A percentile compares a stretch with the other conserved stretches of the same genome.
Conservation (phyloP, 2,888 invertebrate genomes). For the Heliconius cydno region DNA sequence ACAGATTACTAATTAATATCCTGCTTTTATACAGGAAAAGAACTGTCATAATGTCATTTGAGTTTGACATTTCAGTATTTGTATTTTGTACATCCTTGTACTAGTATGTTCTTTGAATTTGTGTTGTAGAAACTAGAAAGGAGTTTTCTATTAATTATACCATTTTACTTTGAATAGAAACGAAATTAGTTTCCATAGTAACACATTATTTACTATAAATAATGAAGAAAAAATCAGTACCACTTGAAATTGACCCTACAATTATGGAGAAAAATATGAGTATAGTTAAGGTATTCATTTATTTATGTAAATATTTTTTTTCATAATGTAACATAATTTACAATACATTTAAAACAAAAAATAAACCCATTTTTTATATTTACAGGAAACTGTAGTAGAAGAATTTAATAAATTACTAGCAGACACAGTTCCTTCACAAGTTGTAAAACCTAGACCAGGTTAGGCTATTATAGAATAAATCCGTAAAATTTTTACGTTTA, state of each 20-base stretch:
- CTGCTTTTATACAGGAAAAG: too few species aligned
- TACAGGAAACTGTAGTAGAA: conserved; percentile 83
- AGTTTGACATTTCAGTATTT: too few species aligned
- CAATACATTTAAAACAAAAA: too few species aligned
- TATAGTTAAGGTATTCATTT: conserved; percentile 67
- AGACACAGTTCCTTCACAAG: conserved; percentile 82
- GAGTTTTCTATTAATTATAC: not conserved
- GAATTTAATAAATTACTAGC: conserved; percentile 84
- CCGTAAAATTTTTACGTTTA: not conserved
- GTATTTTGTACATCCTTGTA: too few species aligned
- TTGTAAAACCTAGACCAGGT: conserved; percentile 88
- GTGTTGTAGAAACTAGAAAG: too few species aligned
- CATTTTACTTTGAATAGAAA: not conserved
- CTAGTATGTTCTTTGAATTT: too few species aligned
- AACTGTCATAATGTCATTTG: too few species aligned
- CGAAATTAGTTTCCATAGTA: conserved; percentile 52
- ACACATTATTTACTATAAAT: conserved; percentile 47
- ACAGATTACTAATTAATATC: too few species aligned
- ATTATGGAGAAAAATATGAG: conserved; percentile 84
- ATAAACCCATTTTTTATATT: conserved; percentile 30
- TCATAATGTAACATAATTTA: not conserved
- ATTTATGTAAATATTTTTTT: not conserved
- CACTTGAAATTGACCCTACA: conserved; percentile 85
- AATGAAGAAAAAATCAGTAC: conserved; percentile 78
- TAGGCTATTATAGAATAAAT: conserved; percentile 44